Percentiles rank a stretch among this genome's conserved stretches.
Evolutionary conservation across 2,113 vertebrate genomes (phyloP).

Genomic region (Miniopterus natalensis): DNA sequence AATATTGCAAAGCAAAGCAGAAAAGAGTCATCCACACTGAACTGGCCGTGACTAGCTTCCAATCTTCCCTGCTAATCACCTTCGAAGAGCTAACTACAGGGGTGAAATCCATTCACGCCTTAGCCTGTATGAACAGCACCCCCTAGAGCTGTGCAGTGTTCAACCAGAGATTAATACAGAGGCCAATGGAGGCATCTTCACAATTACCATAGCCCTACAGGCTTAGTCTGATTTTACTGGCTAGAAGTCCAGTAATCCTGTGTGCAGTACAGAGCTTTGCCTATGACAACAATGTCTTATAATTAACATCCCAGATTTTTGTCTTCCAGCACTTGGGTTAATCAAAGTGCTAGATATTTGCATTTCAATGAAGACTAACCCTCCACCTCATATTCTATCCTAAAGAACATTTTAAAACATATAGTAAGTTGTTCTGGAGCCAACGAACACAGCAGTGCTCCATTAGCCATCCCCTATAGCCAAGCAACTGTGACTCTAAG

Average conservation of each 20-base stretch:
- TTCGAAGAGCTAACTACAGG: background rate
- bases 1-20: constrained; percentile 47
- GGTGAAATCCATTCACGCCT: background rate
- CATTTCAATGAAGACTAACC: constrained; percentile 20
- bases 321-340: constrained; percentile 5
- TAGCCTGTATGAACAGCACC: background rate
- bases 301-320: background rate
- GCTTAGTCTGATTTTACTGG: constrained; percentile 19
- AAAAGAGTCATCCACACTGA: constrained; percentile 28
- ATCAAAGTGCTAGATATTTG: constrained; percentile 33
- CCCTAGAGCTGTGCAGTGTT: background rate
- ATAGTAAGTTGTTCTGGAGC: background rate
- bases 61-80: background rate
- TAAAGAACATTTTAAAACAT: constrained; percentile 20
- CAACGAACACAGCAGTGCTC: background rate
- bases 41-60: background rate
- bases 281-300: constrained; percentile 3
- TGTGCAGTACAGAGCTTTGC: background rate
- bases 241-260: background rate
- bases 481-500: background rate
- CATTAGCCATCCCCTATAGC: background rate
- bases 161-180: background rate
- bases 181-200: background rate
- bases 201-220: background rate
- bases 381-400: background rate